Evolutionary conservation across 1,140 invertebrate species (phyloP).

Genomic region (Drosophila bifasciata): DNA sequence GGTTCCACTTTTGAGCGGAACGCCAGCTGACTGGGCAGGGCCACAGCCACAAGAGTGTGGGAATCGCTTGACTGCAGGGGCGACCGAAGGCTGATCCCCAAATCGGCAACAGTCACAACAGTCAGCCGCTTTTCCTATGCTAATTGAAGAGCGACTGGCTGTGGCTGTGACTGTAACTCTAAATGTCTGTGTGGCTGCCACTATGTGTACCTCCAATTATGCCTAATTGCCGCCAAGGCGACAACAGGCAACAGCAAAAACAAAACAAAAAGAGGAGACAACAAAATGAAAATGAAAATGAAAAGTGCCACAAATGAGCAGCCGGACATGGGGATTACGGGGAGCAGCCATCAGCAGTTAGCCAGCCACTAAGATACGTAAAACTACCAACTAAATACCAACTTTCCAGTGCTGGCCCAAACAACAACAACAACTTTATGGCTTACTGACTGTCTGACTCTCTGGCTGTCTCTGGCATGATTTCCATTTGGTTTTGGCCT

Average conservation of each 20-base stretch:
- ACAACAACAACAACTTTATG: too few relatives aligned
- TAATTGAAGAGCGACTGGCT: conserved; percentile 48
- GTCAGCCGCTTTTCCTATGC: conserved; percentile 41
- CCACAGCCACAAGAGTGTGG: conserved; percentile 30
- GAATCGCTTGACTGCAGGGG: not conserved
- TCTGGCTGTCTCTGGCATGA: too few relatives aligned
- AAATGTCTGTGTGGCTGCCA: not conserved
- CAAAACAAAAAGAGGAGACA: conserved; percentile 38
- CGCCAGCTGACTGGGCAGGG: conserved; percentile 31
- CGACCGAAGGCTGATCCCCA: too few relatives aligned
- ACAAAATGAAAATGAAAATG: conserved; percentile 44
- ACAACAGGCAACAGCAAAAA: conserved; percentile 27
- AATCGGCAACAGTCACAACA: conserved; percentile 17
- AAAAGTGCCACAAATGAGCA: conserved; percentile 52
- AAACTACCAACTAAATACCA: too few relatives aligned
- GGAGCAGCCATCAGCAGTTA: too few relatives aligned
- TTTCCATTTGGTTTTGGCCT: too few relatives aligned
- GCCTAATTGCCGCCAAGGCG: conserved; percentile 65
- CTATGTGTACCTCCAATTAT: conserved; percentile 55
- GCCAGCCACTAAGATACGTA: too few relatives aligned
- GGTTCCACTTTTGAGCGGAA: conserved; percentile 48
- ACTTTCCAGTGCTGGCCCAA: too few relatives aligned
- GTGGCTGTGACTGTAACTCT: conserved; percentile 1
- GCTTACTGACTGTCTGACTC: too few relatives aligned
- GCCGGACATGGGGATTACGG: conserved; percentile 55